Percentiles rank a stretch among this genome's conserved stretches.
phyloP scores from a whole-genome alignment of 1,140 invertebrate genomes.

The Armadillidium nasatum region DNA sequence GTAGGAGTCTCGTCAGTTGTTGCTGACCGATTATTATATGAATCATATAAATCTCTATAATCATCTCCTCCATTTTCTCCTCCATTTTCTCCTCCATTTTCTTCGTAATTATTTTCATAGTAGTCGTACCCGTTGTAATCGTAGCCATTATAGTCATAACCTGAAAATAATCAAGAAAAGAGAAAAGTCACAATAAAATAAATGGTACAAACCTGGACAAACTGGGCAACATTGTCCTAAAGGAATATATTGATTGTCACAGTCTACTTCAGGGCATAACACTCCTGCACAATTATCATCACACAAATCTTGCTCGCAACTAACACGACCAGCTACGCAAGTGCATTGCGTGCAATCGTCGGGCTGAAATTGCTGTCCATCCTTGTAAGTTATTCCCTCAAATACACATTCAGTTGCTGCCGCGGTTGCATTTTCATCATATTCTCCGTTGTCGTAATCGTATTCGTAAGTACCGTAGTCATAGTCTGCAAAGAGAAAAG shows the following conservation, averaged over 20 bases:
- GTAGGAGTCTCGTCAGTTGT: neutral
- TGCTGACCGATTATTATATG: slow-evolving; percentile 22
- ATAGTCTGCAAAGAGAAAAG: slow-evolving; percentile 41
- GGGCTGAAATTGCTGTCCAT: slow-evolving; percentile 60
- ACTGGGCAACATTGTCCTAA: slow-evolving; percentile 56
- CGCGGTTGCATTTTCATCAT: slow-evolving; percentile 21
- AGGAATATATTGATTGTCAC: slow-evolving; percentile 53
- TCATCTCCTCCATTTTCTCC: slow-evolving; percentile 6
- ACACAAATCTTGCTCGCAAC: slow-evolving; percentile 52
- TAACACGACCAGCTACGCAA: slow-evolving; percentile 57
- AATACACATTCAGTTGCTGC: slow-evolving; percentile 49
- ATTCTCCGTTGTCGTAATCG: slow-evolving; percentile 30
- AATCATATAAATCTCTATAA: slow-evolving; percentile 22
- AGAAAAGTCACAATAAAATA: neutral
- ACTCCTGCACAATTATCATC: slow-evolving; percentile 51
- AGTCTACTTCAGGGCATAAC: slow-evolving; percentile 51
- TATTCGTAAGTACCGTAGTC: slow-evolving; percentile 37
- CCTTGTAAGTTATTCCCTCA: slow-evolving; percentile 56
- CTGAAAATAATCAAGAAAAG: neutral
- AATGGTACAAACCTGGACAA: slow-evolving; percentile 47
- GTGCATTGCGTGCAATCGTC: slow-evolving; percentile 62
- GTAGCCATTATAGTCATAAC: slow-evolving; percentile 17
- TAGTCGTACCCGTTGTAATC: slow-evolving; percentile 30
- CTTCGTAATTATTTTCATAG: slow-evolving; percentile 18
- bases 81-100: slow-evolving; percentile 29